These are phyloP conservation scores for Drosophila yakuba DNA, from an alignment of 1,140 invertebrate genomes.

Conservation along the genomic window DNA sequence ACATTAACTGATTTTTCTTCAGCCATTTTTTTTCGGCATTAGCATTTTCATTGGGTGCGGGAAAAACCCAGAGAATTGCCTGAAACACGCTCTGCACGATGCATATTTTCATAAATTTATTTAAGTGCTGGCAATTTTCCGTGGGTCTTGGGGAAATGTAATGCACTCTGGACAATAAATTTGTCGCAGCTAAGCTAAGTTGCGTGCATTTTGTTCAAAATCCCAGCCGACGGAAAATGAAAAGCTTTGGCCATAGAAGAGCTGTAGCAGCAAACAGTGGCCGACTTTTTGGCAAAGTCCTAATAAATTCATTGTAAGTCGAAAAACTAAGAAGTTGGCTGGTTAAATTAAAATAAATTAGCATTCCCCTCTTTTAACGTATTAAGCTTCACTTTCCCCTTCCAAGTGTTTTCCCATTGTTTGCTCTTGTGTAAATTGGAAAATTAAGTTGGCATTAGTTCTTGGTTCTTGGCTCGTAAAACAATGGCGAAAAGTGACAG, in stretches of 20 bases:
- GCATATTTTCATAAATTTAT: conserved; percentile 50
- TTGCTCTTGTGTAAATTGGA: conserved; percentile 16
- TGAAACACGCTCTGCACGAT: conserved; percentile 27
- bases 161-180: conserved; percentile 30
- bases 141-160: neutral
- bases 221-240: neutral
- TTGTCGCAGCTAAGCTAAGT: conserved; percentile 29
- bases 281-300: conserved; percentile 17
- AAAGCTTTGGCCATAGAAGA: conserved; percentile 14
- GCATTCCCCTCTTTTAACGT: neutral
- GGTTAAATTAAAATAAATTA: conserved; percentile 13
- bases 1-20: conserved; percentile 10
- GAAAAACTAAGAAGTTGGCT: neutral
- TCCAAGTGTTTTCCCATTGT: conserved; percentile 6
- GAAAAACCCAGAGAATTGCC: conserved; percentile 21
- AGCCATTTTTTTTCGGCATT: conserved; percentile 9
- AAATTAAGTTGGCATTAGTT: conserved; percentile 21
- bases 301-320: conserved; percentile 1
- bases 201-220: conserved; percentile 11
- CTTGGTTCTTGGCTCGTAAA: conserved; percentile 1
- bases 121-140: conserved; percentile 41
- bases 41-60: conserved; percentile 23
- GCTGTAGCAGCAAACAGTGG: neutral
- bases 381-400: conserved; percentile 5
- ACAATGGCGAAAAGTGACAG: conserved; percentile 8